Conservation (phyloP, 2,888 invertebrate genomes). For the Steinernema scapterisci region DNA sequence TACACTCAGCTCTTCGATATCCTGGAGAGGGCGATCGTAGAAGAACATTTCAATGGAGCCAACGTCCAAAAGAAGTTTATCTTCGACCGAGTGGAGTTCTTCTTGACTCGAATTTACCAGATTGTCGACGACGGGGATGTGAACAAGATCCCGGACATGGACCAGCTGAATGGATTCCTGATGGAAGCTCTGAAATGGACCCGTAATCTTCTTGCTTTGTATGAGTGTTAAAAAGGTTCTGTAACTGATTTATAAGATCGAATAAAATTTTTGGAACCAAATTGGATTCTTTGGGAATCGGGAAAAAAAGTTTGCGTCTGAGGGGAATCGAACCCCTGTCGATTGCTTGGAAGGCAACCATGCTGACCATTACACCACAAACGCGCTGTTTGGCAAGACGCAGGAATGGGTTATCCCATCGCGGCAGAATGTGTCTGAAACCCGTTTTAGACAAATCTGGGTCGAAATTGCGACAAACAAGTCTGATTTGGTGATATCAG, state of each 20-base stretch:
- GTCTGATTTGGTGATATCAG: too few species aligned
- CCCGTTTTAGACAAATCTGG: too few species aligned
- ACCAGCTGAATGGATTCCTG: not conserved
- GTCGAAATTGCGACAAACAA: too few species aligned
- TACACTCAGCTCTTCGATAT: constrained; percentile 12
- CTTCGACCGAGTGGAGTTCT: constrained; percentile 1
- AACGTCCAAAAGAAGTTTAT: not conserved
- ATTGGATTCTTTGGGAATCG: not conserved
- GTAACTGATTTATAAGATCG: not conserved
- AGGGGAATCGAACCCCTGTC: too few species aligned
- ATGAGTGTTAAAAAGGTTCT: not conserved
- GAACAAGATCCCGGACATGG: not conserved
- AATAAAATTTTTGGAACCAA: constrained; percentile 4
- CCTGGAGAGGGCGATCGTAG: not conserved
- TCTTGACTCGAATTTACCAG: not conserved
- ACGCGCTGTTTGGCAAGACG: too few species aligned
- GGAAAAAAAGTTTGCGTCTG: too few species aligned
- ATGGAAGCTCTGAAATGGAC: not conserved
- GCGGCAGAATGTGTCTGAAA: too few species aligned
- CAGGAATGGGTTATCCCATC: too few species aligned
- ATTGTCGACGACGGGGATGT: not conserved
- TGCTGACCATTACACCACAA: too few species aligned
- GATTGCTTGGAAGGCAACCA: too few species aligned
- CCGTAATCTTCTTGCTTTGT: constrained; percentile 1
- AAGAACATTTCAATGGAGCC: not conserved